Conservation (phyloP, 2,113 vertebrate species). For the Amblyopsis rosae region DNA sequence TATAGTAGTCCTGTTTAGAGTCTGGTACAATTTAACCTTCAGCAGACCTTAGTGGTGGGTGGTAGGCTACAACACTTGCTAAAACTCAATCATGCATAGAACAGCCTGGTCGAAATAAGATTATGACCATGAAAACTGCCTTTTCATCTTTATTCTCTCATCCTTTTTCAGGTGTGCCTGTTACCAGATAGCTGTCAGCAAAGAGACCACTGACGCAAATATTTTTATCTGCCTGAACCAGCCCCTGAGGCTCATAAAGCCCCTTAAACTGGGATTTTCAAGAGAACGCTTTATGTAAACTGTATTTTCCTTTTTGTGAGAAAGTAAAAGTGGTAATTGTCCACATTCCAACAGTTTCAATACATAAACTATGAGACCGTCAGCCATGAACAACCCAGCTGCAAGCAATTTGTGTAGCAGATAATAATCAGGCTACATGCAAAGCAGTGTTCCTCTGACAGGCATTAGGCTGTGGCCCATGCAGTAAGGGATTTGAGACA, state of each 20-base stretch:
- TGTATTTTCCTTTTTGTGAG: slow-evolving; percentile 79
- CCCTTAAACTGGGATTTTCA: slow-evolving; percentile 73
- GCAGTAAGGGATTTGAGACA: slow-evolving; percentile 69
- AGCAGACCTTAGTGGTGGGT: slow-evolving; percentile 60
- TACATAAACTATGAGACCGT: slow-evolving; percentile 86
- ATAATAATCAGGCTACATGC: slow-evolving; percentile 89
- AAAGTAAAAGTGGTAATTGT: slow-evolving; percentile 89
- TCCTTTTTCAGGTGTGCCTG: slow-evolving; percentile 27
- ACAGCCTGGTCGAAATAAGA: slow-evolving; percentile 37
- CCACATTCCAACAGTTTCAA: slow-evolving; percentile 90
- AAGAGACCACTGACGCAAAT: slow-evolving; percentile 39
- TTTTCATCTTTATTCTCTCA: slow-evolving; percentile 17
- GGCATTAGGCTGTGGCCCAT: slow-evolving; percentile 65
- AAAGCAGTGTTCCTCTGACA: slow-evolving; percentile 83
- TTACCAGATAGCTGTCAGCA: slow-evolving; percentile 42
- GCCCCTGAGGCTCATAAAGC: slow-evolving; percentile 64
- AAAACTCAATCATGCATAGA: slow-evolving; percentile 55
- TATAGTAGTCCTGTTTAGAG: slow-evolving; percentile 43
- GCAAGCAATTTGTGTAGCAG: slow-evolving; percentile 88
- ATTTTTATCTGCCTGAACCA: slow-evolving; percentile 40
- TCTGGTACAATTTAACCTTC: slow-evolving; percentile 66
- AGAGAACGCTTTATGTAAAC: slow-evolving; percentile 79
- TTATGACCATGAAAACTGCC: slow-evolving; percentile 20
- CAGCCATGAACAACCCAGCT: slow-evolving; percentile 84
- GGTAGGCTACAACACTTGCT: slow-evolving; percentile 48